A percentile compares a stretch with the other conserved stretches of the same genome.
Conservation (phyloP, 1,140 invertebrate genomes). For the Drosophila tropicalis region DNA sequence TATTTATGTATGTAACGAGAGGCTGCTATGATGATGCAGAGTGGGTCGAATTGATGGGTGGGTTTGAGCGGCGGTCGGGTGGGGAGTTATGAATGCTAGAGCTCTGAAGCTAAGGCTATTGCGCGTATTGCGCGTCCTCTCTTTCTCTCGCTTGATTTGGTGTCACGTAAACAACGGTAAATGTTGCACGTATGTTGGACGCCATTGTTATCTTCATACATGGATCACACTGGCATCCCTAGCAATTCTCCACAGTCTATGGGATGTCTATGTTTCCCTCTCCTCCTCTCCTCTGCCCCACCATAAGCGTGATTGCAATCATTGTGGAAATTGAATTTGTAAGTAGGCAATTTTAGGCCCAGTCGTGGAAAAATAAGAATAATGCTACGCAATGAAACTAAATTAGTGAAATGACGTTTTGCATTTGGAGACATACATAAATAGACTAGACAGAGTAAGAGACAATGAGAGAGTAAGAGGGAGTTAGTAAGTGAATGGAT, state of each 20-base stretch:
- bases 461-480: background rate
- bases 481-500: background rate
- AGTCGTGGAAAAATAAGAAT: slow-evolving; percentile 63
- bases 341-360: slow-evolving; percentile 70
- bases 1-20: slow-evolving; percentile 12
- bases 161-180: slow-evolving; percentile 70
- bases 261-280: background rate
- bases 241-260: slow-evolving; percentile 25
- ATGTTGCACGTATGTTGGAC: slow-evolving; percentile 61
- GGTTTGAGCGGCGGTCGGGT: no score
- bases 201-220: slow-evolving; percentile 41
- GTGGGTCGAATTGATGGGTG: no score
- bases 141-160: slow-evolving; percentile 36
- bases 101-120: background rate
- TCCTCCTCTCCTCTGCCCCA: background rate
- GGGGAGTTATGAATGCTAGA: no score
- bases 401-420: slow-evolving; percentile 47
- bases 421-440: slow-evolving; percentile 8
- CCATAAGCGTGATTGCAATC: slow-evolving; percentile 69
- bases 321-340: slow-evolving; percentile 77
- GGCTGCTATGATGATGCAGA: background rate
- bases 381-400: slow-evolving; percentile 64
- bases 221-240: slow-evolving; percentile 32
- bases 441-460: background rate
- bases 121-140: slow-evolving; percentile 7